Evolutionary conservation across 2,797 vertebrate genomes (phyloP).

Genomic region (Gymnoscopelus microlampas): DNA sequence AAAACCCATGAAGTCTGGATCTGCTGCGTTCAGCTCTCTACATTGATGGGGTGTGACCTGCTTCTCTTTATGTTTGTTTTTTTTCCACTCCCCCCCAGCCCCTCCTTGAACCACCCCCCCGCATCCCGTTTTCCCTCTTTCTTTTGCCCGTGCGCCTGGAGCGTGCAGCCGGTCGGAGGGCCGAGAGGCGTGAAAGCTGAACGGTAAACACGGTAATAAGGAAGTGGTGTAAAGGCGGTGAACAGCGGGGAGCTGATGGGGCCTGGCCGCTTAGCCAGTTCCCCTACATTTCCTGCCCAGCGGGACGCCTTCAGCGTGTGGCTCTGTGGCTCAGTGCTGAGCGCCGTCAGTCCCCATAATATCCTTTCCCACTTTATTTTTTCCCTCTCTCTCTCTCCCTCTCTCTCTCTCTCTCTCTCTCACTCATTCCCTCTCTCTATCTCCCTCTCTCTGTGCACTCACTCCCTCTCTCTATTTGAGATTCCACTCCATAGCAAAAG

Average conservation of each 20-base stretch:
- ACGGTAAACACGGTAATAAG: slow-evolving; percentile 94
- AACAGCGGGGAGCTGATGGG: slow-evolving; percentile 94
- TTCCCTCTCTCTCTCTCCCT: slow-evolving; percentile 47
- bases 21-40: slow-evolving; percentile 62
- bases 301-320: slow-evolving; percentile 87
- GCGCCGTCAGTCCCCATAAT: slow-evolving; percentile 78
- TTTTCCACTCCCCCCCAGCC: slow-evolving; percentile 55
- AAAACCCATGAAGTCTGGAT: slow-evolving; percentile 56
- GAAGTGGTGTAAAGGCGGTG: slow-evolving; percentile 92
- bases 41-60: slow-evolving; percentile 69
- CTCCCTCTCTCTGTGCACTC: slow-evolving; percentile 61
- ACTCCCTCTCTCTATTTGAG: slow-evolving; percentile 65
- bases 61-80: slow-evolving; percentile 84
- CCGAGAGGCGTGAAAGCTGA: slow-evolving; percentile 88
- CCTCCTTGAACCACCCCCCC: slow-evolving; percentile 16
- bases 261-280: slow-evolving; percentile 89
- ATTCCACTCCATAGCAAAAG: slow-evolving; percentile 67
- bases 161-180: slow-evolving; percentile 66
- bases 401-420: slow-evolving; percentile 66
- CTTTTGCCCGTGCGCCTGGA: slow-evolving; percentile 56
- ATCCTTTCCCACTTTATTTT: slow-evolving; percentile 57
- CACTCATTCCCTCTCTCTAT: slow-evolving; percentile 53
- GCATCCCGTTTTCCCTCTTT: background rate
- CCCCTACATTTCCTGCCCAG: slow-evolving; percentile 95
- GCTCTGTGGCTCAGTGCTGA: slow-evolving; percentile 74